Conservation (phyloP, 2,888 invertebrate species). For the Itoplectis maculator region DNA sequence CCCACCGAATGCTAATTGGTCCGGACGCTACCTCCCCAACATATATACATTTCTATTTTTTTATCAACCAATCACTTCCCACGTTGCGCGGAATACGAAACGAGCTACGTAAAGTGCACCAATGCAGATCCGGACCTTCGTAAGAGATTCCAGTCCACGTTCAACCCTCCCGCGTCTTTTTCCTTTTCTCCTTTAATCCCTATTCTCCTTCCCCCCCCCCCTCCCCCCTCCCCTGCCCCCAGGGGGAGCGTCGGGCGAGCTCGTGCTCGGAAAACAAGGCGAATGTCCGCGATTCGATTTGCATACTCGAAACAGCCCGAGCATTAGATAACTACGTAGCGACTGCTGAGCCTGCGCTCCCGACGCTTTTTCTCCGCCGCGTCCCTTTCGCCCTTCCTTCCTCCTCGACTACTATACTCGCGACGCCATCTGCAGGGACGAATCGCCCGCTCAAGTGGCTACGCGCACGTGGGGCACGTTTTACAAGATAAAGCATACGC, state of each 20-base stretch:
- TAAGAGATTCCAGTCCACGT: slow-evolving; percentile 5
- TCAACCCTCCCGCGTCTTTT: background rate
- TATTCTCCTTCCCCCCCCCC: background rate
- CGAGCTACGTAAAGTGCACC: background rate
- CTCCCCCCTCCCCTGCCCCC: background rate
- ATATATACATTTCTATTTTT: too few species aligned
- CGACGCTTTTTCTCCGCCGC: background rate
- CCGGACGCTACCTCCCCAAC: too few species aligned
- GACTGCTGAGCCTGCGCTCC: slow-evolving; percentile 6
- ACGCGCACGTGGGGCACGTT: slow-evolving; percentile 32
- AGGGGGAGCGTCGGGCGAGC: background rate
- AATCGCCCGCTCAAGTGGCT: slow-evolving; percentile 19
- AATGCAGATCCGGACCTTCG: background rate
- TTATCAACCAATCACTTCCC: too few species aligned
- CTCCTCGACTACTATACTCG: too few species aligned
- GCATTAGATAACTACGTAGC: slow-evolving; percentile 34
- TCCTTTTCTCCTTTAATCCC: background rate
- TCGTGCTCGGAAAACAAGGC: slow-evolving; percentile 41
- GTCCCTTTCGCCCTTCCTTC: background rate
- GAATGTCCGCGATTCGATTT: slow-evolving; percentile 44
- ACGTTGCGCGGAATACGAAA: too few species aligned
- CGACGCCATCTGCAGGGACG: background rate
- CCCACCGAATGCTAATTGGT: too few species aligned
- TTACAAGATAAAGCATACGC: slow-evolving; percentile 13
- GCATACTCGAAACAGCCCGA: slow-evolving; percentile 33